Conservation (phyloP, 2,888 invertebrate species). For the Heliconius ethilla region DNA sequence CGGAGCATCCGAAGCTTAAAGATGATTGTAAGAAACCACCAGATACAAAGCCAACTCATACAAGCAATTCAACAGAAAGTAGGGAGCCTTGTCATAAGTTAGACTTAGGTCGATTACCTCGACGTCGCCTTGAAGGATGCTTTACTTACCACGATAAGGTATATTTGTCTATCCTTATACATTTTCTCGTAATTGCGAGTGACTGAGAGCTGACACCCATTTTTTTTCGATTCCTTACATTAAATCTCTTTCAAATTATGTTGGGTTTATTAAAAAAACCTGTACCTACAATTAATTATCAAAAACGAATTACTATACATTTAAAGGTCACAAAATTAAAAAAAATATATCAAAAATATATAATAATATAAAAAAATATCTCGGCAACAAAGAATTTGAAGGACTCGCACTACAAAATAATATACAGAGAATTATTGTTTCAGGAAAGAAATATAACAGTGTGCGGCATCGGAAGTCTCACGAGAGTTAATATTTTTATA, state of each 20-base stretch:
- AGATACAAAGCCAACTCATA: slow-evolving; percentile 80
- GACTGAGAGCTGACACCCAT: too few species aligned
- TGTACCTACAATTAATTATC: too few species aligned
- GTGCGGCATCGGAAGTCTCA: slow-evolving; percentile 65
- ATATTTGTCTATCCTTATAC: not conserved
- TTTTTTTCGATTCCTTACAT: too few species aligned
- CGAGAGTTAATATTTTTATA: slow-evolving; percentile 52
- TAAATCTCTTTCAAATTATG: too few species aligned
- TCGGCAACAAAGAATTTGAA: not conserved
- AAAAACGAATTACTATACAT: too few species aligned
- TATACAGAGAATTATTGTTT: slow-evolving; percentile 36
- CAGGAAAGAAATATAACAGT: slow-evolving; percentile 72
- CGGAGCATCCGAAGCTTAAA: slow-evolving; percentile 51
- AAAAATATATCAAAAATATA: not conserved
- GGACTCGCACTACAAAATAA: not conserved
- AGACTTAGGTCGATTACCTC: slow-evolving; percentile 84
- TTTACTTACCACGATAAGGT: slow-evolving; percentile 89
- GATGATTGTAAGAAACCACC: slow-evolving; percentile 79
- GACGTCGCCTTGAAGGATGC: slow-evolving; percentile 87
- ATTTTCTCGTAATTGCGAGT: too few species aligned
- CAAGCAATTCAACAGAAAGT: slow-evolving; percentile 63
- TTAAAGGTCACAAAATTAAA: too few species aligned
- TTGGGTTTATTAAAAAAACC: too few species aligned
- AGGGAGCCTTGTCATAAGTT: slow-evolving; percentile 89
- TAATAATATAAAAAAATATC: not conserved